Conservation (phyloP, 2,113 vertebrate genomes). For the Gobio gobio region DNA sequence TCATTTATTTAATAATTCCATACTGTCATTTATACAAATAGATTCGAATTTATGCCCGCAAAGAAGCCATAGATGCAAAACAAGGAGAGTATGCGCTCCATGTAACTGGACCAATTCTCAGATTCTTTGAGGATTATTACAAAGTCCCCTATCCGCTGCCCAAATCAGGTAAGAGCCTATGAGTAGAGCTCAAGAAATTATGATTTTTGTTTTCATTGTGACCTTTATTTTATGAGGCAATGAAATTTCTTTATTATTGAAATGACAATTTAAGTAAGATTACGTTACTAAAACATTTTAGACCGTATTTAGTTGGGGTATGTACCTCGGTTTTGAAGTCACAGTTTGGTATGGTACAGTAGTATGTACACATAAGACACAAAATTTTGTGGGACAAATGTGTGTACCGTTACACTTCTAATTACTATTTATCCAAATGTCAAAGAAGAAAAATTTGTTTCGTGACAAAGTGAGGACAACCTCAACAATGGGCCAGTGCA, state of each 20-base stretch:
- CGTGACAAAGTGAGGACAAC: no score
- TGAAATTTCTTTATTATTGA: background rate
- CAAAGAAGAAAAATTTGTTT: no score
- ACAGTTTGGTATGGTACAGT: no score
- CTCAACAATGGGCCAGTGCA: no score
- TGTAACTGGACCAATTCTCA: conserved; percentile 80
- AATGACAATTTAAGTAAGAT: background rate
- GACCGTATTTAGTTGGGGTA: background rate
- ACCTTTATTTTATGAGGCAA: background rate
- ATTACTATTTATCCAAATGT: no score
- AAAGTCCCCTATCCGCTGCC: conserved; percentile 78
- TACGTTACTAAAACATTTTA: background rate
- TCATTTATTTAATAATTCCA: background rate
- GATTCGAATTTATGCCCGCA: conserved; percentile 90
- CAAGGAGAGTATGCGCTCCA: conserved; percentile 81
- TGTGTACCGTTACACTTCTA: no score
- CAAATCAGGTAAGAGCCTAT: conserved; percentile 82
- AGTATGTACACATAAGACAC: no score
- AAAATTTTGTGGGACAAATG: no score
- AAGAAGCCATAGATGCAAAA: conserved; percentile 63
- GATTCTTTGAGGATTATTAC: conserved; percentile 82
- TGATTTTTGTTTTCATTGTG: no score
- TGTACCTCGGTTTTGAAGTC: no score
- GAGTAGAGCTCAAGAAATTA: background rate
- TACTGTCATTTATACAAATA: conserved; percentile 58